phyloP scores from a whole-genome alignment of 2,113 vertebrate species.

The Ancistrus triradiatus region DNA sequence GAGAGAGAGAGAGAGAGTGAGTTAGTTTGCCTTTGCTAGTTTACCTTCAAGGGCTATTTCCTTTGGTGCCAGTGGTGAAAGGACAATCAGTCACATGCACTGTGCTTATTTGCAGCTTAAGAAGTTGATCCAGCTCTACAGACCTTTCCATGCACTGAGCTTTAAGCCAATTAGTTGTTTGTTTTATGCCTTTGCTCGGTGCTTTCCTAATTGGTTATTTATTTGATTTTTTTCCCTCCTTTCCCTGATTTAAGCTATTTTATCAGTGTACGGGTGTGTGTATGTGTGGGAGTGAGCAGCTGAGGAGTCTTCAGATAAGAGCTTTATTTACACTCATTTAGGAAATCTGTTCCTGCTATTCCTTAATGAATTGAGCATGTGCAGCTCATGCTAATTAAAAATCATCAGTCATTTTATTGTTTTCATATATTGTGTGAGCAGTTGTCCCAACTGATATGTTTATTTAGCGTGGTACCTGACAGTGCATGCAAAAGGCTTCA shows the following conservation, averaged over 20 bases:
- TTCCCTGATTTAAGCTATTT: conserved; percentile 19
- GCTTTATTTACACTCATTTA: conserved; percentile 35
- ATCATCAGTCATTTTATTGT: conserved; percentile 23
- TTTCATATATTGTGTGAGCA: conserved; percentile 23
- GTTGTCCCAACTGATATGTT: conserved; percentile 21
- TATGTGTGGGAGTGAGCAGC: conserved; percentile 6
- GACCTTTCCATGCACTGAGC: conserved; percentile 9
- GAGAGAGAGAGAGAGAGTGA: no score
- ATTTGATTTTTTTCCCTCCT: conserved; percentile 39
- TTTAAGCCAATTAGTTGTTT: conserved; percentile 37
- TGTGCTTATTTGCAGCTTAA: conserved; percentile 31
- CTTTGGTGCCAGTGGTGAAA: not conserved
- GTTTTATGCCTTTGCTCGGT: conserved; percentile 34
- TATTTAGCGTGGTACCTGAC: conserved; percentile 12
- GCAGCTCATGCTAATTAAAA: conserved; percentile 34
- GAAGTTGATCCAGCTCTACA: conserved; percentile 30
- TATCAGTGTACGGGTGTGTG: not conserved
- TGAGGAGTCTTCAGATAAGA: conserved; percentile 33
- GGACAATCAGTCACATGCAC: conserved; percentile 21
- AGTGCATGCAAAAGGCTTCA: conserved; percentile 22
- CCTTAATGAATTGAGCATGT: conserved; percentile 32
- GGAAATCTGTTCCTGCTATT: conserved; percentile 36
- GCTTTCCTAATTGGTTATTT: conserved; percentile 30
- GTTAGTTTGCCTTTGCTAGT: no score
- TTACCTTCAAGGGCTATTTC: not conserved